Conservation (phyloP, 2,113 vertebrate genomes). For the Galbula dea region DNA sequence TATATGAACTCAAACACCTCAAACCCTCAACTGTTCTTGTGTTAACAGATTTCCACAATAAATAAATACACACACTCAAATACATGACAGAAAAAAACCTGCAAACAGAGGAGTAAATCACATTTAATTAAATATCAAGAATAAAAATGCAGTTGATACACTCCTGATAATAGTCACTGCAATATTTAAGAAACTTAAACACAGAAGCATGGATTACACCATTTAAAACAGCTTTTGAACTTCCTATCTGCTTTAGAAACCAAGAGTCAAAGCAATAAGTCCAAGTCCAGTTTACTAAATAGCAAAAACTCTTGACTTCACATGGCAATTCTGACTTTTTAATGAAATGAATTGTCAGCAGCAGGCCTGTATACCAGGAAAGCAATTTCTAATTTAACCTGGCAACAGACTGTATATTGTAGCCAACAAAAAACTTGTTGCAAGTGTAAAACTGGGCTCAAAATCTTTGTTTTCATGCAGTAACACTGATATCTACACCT, state of each 20-base stretch:
- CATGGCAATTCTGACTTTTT: not conserved
- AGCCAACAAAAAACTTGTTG: not conserved
- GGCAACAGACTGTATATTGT: not conserved
- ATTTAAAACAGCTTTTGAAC: not conserved
- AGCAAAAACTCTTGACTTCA: not conserved
- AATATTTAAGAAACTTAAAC: not conserved
- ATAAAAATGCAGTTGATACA: not conserved
- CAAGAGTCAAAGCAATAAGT: not conserved
- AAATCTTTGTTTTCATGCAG: not conserved
- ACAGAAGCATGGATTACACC: not conserved
- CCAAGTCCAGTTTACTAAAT: not conserved
- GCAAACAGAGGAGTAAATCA: not conserved
- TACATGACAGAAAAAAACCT: not conserved
- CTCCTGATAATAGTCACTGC: not conserved
- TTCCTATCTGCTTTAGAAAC: not conserved
- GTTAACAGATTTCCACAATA: not conserved
- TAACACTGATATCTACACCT: not conserved
- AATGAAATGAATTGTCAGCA: not conserved
- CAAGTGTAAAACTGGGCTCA: not conserved
- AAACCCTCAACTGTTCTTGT: not conserved
- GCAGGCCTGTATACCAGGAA: not conserved
- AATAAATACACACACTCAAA: not conserved
- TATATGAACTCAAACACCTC: not conserved
- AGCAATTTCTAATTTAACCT: not conserved
- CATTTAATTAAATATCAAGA: not conserved